Base-by-base conservation (phyloP, 2,797 vertebrate genomes). In the Heliangelus exortis region DNA sequence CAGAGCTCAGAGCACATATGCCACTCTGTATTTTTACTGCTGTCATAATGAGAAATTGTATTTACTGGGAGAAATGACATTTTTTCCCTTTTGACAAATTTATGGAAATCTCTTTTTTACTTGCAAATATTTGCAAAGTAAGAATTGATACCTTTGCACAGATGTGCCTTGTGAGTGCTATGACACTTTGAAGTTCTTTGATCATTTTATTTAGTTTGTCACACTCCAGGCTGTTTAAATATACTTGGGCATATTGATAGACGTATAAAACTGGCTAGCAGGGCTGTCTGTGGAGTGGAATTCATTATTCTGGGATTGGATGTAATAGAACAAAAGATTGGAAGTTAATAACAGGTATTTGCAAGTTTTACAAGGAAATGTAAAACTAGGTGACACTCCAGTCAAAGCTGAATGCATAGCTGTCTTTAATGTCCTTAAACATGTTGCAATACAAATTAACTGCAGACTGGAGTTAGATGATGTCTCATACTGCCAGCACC, bases 161-260 rank as follows among this genome's bases (percentile, higher is more conserved):
- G 84, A 94, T 91, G 87, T 94, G 89, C 90, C 95, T 93, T 57
- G 69, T 93, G 95, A 95, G 90, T 90, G 72, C 87, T 89, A 4
- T 69, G 94, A 87, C 92, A 94, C 94, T 96, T 95, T 95, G 96
- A 97, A 97, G 95, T 95, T 73, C 95, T 97, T 97, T 96, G 96
- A 97, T 96, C 81, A 61, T 96, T 96, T 96, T 87, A 84, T 92
- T 94, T 61, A 84, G 79, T 96, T 96, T 95, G 96, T 96, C 93
- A 96, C 84, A 61, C 92, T 95, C 43, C 53, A 55, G 83, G 73
- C 92, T 93, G 78, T 89, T 93, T 88, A 88, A 95, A 93, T 87
- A 81, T 66, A 84, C 48, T 83, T 45, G 34, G 48, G 29, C 31
- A 36, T 73, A 66, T 91, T 94, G 92, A 87, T 87, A 87, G 92